A percentile compares a stretch with the other conserved stretches of the same genome.
These are phyloP conservation scores for Balaeniceps rex DNA, from an alignment of 2,113 vertebrate genomes.

Conservation along the genomic window DNA sequence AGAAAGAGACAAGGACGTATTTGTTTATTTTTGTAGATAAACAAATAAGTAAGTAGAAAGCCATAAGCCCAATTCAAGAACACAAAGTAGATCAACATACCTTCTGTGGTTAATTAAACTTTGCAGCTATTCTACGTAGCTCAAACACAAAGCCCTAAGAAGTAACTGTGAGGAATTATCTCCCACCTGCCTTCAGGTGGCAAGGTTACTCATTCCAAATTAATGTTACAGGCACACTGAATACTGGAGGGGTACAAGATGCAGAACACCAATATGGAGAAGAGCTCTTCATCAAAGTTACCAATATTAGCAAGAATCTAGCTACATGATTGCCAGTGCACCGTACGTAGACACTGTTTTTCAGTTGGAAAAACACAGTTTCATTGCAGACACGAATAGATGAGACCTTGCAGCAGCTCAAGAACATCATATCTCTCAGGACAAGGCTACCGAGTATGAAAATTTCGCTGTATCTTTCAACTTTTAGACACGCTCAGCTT, in stretches of 20 bases:
- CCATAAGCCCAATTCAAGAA: neutral
- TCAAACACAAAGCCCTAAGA: neutral
- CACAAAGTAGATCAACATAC: neutral
- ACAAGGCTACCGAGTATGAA: neutral
- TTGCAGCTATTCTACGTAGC: neutral
- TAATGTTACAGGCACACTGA: rapidly evolving
- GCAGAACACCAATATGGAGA: neutral
- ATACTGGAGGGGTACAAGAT: neutral
- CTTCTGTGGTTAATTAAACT: neutral
- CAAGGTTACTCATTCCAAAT: neutral
- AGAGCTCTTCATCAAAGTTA: neutral
- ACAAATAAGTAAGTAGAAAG: neutral
- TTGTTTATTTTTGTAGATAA: neutral
- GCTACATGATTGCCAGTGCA: rapidly evolving
- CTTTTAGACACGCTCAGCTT: neutral
- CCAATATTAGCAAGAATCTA: neutral
- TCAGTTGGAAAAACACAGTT: neutral
- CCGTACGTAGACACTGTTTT: neutral
- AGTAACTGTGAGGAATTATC: neutral
- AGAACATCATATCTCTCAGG: neutral
- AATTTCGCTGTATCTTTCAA: neutral
- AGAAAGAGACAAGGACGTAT: neutral
- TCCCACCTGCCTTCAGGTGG: neutral
- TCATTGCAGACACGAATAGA: neutral
- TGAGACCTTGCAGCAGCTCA: neutral